Evolutionary conservation across 2,797 vertebrate genomes (phyloP).

Genomic region (Pseudochaenichthys georgianus): DNA sequence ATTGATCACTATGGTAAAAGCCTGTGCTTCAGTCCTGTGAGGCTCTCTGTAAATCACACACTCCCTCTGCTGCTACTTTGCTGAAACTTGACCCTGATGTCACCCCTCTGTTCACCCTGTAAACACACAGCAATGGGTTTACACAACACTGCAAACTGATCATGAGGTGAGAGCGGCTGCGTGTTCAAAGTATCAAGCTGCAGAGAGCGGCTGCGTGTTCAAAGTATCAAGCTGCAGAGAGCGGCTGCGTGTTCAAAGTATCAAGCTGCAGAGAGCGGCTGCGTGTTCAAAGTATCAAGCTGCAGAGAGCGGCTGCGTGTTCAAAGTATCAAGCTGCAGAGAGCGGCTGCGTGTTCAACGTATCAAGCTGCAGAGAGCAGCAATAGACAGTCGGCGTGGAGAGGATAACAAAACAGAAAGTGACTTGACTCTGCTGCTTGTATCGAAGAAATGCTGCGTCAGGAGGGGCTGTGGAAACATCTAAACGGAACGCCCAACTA

Average conservation of each 20-base stretch:
- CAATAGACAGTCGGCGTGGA: background rate
- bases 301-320: too few relatives aligned
- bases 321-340: slow-evolving; percentile 34
- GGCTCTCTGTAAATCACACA: background rate
- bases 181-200: too few relatives aligned
- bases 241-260: too few relatives aligned
- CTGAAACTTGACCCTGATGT: slow-evolving; percentile 35
- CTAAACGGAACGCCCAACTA: background rate
- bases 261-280: too few relatives aligned
- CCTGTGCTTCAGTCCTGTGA: background rate
- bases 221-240: too few relatives aligned
- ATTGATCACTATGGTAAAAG: background rate
- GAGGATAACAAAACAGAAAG: background rate
- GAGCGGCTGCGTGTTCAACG: slow-evolving; percentile 16
- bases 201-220: too few relatives aligned
- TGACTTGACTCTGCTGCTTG: background rate
- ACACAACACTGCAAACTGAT: slow-evolving; percentile 65
- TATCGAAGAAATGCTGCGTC: background rate
- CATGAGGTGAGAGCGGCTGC: slow-evolving; percentile 13
- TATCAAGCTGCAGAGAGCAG: slow-evolving; percentile 32
- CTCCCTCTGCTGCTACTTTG: background rate
- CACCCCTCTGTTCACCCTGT: slow-evolving; percentile 32
- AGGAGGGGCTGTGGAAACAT: background rate
- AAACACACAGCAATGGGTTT: slow-evolving; percentile 43
- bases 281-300: too few relatives aligned